These are phyloP conservation scores for Gephyroberyx darwinii DNA, from an alignment of 2,797 vertebrate species.

Conservation along the genomic window DNA sequence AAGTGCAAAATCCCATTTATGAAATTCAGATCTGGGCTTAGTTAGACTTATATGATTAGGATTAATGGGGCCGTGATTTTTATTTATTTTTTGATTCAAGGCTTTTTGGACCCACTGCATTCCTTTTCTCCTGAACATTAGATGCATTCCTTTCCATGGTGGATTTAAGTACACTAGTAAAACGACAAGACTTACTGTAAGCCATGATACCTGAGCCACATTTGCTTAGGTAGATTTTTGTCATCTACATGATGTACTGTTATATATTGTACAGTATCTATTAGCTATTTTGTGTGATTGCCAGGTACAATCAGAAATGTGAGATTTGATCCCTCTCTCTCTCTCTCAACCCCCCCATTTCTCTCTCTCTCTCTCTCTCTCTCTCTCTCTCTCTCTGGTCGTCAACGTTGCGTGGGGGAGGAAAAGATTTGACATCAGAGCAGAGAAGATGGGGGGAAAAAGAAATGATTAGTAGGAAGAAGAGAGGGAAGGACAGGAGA, in stretches of 20 bases:
- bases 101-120: neutral
- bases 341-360: neutral
- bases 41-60: neutral
- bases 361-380: neutral
- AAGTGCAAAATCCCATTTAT: conserved; percentile 65
- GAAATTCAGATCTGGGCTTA: conserved; percentile 45
- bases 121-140: neutral
- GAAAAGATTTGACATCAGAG: no score
- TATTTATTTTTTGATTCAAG: neutral
- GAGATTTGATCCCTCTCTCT: neutral
- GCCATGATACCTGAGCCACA: no score
- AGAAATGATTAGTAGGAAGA: neutral
- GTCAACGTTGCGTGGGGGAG: no score
- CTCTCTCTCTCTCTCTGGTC: conserved; percentile 2
- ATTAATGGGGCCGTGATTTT: conserved; percentile 15
- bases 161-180: neutral
- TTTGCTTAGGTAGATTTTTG: no score
- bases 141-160: neutral
- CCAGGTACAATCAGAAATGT: neutral
- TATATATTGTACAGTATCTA: no score
- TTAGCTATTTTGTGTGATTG: no score
- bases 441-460: no score
- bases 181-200: neutral
- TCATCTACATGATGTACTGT: no score
- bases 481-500: neutral